Evolutionary conservation across 2,797 vertebrate genomes (phyloP).

Genomic region (Distichodus sexfasciatus): DNA sequence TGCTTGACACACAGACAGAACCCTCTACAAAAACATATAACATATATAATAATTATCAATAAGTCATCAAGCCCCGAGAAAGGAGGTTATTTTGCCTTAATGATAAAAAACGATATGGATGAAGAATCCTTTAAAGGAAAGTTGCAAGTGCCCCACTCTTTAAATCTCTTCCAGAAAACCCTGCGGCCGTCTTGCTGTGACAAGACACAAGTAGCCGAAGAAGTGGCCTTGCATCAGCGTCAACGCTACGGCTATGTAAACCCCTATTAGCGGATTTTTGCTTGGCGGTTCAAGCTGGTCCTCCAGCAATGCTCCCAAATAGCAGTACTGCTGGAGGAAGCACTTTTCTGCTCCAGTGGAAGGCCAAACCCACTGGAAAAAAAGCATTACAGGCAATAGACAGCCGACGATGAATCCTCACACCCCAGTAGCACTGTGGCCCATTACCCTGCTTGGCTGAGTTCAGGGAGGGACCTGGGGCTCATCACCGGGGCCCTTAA

Average conservation of each 20-base stretch:
- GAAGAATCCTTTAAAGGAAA: constrained; percentile 2
- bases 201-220: constrained; percentile 5
- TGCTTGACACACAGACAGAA: no score
- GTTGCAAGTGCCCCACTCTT: no score
- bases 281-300: not conserved
- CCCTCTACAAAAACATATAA: no score
- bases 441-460: constrained; percentile 16
- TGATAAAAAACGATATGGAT: constrained; percentile 3
- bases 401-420: constrained; percentile 25
- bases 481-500: constrained; percentile 15
- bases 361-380: constrained; percentile 62
- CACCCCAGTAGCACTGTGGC: constrained; percentile 22
- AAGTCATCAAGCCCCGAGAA: not conserved
- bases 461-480: constrained; percentile 7
- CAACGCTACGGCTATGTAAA: constrained; percentile 35
- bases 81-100: constrained; percentile 14
- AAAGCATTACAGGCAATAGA: constrained; percentile 29
- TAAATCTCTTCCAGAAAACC: not conserved
- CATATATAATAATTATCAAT: not conserved
- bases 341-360: constrained; percentile 78
- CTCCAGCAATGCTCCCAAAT: not conserved
- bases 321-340: constrained; percentile 60
- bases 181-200: constrained; percentile 9
- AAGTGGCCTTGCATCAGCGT: not conserved
- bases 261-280: constrained; percentile 27